A percentile compares a stretch with the other conserved stretches of the same genome.
phyloP scores from a whole-genome alignment of 1,140 invertebrate genomes.

The Trigoniulus corallinus region DNA sequence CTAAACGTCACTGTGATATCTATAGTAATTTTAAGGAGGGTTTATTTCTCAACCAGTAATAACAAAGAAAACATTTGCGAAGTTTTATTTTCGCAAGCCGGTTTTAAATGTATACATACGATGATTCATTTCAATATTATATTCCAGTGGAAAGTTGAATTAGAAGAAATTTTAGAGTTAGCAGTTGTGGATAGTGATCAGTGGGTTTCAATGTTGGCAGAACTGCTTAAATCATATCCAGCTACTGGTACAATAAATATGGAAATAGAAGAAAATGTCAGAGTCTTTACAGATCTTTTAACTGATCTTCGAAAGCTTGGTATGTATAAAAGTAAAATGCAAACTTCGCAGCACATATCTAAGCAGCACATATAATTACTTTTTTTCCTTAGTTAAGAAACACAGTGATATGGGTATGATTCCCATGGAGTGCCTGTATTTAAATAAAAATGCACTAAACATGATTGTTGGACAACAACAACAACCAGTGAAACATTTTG shows the following conservation, averaged over 20 bases:
- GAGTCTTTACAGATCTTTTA: conserved; percentile 77
- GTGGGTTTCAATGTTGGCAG: conserved; percentile 92
- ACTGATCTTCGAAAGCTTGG: conserved; percentile 65
- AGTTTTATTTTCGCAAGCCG: too few relatives aligned
- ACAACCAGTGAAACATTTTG: conserved; percentile 66
- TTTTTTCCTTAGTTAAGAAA: conserved; percentile 43
- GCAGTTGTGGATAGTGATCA: conserved; percentile 78
- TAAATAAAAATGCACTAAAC: conserved; percentile 80
- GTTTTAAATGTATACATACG: too few relatives aligned
- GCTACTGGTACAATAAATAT: conserved; percentile 67
- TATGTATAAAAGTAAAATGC: conserved; percentile 15
- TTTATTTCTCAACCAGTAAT: too few relatives aligned
- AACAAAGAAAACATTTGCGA: too few relatives aligned
- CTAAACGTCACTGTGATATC: too few relatives aligned
- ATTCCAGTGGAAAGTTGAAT: conserved; percentile 69
- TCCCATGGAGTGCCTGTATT: conserved; percentile 88
- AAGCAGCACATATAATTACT: not conserved
- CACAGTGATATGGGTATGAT: conserved; percentile 70
- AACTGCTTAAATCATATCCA: conserved; percentile 86
- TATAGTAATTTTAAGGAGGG: too few relatives aligned
- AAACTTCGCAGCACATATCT: not conserved
- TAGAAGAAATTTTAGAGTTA: conserved; percentile 86
- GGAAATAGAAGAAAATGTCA: conserved; percentile 63
- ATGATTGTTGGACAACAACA: conserved; percentile 55
- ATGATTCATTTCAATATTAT: too few relatives aligned